These are phyloP conservation scores for Dynastes maya DNA, from an alignment of 2,888 invertebrate genomes.

Conservation along the genomic window DNA sequence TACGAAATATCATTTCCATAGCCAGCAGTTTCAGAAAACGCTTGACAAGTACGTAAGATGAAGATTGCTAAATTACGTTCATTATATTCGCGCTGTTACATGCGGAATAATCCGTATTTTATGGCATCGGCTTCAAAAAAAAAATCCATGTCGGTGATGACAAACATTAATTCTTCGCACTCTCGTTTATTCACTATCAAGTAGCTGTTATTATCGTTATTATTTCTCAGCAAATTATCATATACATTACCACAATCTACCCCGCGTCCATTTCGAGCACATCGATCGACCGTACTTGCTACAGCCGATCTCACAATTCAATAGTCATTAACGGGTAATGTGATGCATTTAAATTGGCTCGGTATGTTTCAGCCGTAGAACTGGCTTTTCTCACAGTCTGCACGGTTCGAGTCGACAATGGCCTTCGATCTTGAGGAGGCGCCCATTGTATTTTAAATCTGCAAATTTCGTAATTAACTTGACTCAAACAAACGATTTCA, in stretches of 20 bases:
- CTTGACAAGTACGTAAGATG: no score
- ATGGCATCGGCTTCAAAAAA: no score
- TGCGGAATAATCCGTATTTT: no score
- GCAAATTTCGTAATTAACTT: slow-evolving; percentile 48
- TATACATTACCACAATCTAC: slow-evolving; percentile 12
- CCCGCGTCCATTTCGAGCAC: not conserved
- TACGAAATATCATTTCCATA: no score
- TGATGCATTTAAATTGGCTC: slow-evolving; percentile 7
- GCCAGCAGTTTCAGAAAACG: no score
- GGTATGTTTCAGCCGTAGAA: not conserved
- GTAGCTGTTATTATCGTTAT: slow-evolving; percentile 25
- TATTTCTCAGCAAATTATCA: slow-evolving; percentile 23
- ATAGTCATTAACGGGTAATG: slow-evolving; percentile 32
- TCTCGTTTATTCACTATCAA: slow-evolving; percentile 15
- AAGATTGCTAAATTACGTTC: no score
- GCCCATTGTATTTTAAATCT: slow-evolving; percentile 33
- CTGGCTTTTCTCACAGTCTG: slow-evolving; percentile 41
- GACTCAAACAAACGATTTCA: slow-evolving; percentile 34
- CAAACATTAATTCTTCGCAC: slow-evolving; percentile 25
- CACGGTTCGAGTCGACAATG: not conserved
- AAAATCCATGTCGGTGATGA: not conserved
- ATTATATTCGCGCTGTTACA: no score
- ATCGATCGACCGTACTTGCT: not conserved
- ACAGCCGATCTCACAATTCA: slow-evolving; percentile 22
- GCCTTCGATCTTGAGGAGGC: slow-evolving; percentile 36